Percentiles rank a stretch among this genome's conserved stretches.
These are phyloP conservation scores for Bombyx mori DNA, from an alignment of 1,140 invertebrate species.

Conservation along the genomic window ASM3026992v2 NC_085131.1:6274001-6274500, in stretches of 20 bases:
- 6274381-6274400: conserved; percentile 60
- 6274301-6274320: conserved; percentile 29
- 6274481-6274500: conserved; percentile 25
- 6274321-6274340: conserved; percentile 24
- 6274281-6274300: conserved; percentile 26
- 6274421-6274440: conserved; percentile 36
- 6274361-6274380: conserved; percentile 54
- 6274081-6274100: neutral
- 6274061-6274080: too few relatives aligned
- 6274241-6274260: conserved; percentile 57
- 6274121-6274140: too few relatives aligned
- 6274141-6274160: neutral
- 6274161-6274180: conserved; percentile 15
- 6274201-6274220: conserved; percentile 61
- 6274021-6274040: neutral
- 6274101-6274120: neutral
- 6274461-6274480: conserved; percentile 31
- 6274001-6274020: neutral
- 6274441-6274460: conserved; percentile 8
- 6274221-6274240: conserved; percentile 62
- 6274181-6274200: conserved; percentile 24
- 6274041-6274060: too few relatives aligned
- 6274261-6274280: conserved; percentile 40
- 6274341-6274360: conserved; percentile 34
- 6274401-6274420: conserved; percentile 47